Evolutionary conservation across 2,113 vertebrate genomes (phyloP).

Genomic region (Rhipidura dahli): DNA sequence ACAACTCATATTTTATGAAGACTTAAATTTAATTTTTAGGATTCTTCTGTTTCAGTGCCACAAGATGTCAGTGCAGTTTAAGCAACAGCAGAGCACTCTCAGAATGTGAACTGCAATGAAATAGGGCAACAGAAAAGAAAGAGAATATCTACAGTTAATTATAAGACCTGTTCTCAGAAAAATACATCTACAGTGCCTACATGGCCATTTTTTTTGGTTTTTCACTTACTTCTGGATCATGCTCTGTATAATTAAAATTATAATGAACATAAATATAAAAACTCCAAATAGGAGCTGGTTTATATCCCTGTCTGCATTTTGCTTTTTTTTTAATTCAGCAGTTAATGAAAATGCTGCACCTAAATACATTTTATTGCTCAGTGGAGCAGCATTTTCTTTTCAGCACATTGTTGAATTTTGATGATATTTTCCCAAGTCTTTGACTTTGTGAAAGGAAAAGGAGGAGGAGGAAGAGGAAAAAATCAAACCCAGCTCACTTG

Average conservation of each 20-base stretch:
- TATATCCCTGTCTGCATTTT: neutral
- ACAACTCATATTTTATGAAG: neutral
- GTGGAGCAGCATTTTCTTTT: slow-evolving; percentile 37
- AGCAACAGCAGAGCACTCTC: slow-evolving; percentile 37
- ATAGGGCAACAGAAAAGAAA: neutral
- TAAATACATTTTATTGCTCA: slow-evolving; percentile 32
- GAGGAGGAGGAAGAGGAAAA: neutral
- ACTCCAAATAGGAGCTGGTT: neutral
- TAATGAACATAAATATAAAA: slow-evolving; percentile 17
- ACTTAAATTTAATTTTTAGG: neutral
- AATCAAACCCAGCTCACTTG: neutral
- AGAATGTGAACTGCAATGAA: neutral
- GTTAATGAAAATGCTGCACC: slow-evolving; percentile 4
- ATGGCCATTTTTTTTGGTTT: neutral
- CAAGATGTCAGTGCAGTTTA: slow-evolving; percentile 82
- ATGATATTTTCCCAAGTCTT: slow-evolving; percentile 37
- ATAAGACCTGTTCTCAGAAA: neutral
- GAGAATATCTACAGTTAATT: neutral
- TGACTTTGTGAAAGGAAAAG: slow-evolving; percentile 28
- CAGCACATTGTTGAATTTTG: slow-evolving; percentile 51
- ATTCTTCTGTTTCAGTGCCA: slow-evolving; percentile 53
- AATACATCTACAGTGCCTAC: neutral
- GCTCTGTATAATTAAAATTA: neutral
- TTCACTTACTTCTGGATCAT: neutral
- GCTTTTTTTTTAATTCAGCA: neutral